These are phyloP conservation scores for Cetonia aurata DNA, from an alignment of 2,888 invertebrate species.

Conservation along the genomic window DNA sequence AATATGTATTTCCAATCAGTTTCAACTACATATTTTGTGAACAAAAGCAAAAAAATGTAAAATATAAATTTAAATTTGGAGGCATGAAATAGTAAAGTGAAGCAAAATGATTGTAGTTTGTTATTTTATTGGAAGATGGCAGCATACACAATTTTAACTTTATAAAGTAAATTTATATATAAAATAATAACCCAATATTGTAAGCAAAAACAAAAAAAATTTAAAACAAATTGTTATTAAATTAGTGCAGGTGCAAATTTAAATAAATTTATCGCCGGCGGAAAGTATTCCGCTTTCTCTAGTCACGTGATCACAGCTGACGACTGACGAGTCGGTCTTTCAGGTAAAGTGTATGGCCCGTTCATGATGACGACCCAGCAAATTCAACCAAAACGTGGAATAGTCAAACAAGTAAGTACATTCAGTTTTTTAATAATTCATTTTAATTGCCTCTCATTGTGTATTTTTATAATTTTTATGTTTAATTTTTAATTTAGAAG, in stretches of 20 bases:
- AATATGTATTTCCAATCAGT: no score
- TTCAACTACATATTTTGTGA: no score
- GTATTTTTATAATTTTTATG: not conserved
- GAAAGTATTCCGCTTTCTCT: conserved; percentile 55
- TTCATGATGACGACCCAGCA: conserved; percentile 69
- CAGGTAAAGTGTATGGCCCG: conserved; percentile 67
- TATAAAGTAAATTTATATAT: no score
- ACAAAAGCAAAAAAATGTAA: no score
- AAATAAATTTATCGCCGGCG: conserved; percentile 8
- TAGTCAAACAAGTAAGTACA: conserved; percentile 73
- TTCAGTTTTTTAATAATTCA: no score
- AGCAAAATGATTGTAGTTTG: no score
- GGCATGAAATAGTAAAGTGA: not conserved
- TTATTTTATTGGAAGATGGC: conserved; percentile 6
- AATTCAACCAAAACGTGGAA: conserved; percentile 68
- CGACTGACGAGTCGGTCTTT: conserved; percentile 47
- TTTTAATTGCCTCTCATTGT: conserved; percentile 6
- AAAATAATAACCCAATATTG: no score
- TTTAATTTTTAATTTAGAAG: conserved; percentile 23
- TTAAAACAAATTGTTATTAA: no score
- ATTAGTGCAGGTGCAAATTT: no score
- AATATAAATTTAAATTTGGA: no score
- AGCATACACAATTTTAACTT: not conserved
- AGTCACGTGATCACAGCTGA: conserved; percentile 57
- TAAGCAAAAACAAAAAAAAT: no score